phyloP scores from a whole-genome alignment of 2,797 vertebrate species.

The Macropus fuliginosus region DNA sequence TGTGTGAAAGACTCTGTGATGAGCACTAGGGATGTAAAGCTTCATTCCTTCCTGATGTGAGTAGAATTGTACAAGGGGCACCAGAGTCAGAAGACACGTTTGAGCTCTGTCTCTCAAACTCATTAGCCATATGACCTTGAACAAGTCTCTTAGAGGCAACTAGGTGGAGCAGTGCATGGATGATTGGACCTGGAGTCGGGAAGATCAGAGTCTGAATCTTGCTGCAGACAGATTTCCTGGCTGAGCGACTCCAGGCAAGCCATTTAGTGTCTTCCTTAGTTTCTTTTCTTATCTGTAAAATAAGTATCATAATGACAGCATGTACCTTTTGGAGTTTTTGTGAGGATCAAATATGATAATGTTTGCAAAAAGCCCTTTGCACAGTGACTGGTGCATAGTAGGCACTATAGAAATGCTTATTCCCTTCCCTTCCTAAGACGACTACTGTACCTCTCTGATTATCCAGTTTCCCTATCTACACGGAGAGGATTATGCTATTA shows the following conservation, averaged over 20 bases:
- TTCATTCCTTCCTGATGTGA: neutral
- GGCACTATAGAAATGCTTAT: neutral
- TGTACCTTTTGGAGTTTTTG: neutral
- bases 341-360: neutral
- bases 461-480: neutral
- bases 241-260: constrained; percentile 5
- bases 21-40: neutral
- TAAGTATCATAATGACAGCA: neutral
- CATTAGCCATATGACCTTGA: neutral
- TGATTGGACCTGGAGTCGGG: neutral
- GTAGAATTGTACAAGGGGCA: neutral
- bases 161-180: neutral
- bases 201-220: neutral
- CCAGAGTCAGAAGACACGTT: neutral
- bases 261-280: neutral
- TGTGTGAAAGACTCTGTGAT: neutral
- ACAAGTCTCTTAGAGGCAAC: neutral
- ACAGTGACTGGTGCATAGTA: neutral
- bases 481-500: neutral
- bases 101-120: neutral
- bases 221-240: neutral
- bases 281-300: neutral
- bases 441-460: neutral
- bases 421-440: neutral
- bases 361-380: neutral